Conservation (phyloP, 2,888 invertebrate species). For the Platycheirus rosarum region DNA sequence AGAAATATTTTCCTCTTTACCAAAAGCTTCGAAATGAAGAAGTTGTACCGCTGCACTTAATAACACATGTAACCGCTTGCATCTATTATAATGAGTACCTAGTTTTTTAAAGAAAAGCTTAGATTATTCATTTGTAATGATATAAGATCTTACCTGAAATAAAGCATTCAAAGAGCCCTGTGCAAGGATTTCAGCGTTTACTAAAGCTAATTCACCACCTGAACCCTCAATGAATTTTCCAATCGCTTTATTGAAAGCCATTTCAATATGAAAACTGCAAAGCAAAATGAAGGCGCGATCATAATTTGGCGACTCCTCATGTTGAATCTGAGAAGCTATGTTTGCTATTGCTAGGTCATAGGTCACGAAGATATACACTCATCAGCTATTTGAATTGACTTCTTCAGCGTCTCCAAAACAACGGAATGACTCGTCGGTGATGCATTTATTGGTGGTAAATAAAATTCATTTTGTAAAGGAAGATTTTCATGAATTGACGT, state of each 20-base stretch:
- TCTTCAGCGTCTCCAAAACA: slow-evolving; percentile 34
- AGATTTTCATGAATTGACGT: too few relatives aligned
- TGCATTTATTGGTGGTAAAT: too few relatives aligned
- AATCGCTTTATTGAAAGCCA: neutral
- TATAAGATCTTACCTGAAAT: neutral
- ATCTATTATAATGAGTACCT: slow-evolving; percentile 38
- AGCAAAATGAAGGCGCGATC: neutral
- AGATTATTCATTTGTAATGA: too few relatives aligned
- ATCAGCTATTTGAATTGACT: slow-evolving; percentile 16
- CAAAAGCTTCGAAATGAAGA: slow-evolving; percentile 25
- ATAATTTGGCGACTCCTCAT: slow-evolving; percentile 6
- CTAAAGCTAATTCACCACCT: neutral
- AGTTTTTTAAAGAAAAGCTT: too few relatives aligned
- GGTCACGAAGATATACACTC: slow-evolving; percentile 16
- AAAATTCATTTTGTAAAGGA: too few relatives aligned
- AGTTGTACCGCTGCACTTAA: slow-evolving; percentile 28
- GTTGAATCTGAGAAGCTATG: slow-evolving; percentile 28
- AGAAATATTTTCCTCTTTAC: neutral
- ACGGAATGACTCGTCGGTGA: slow-evolving; percentile 12
- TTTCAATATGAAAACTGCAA: neutral
- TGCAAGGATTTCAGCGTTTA: neutral
- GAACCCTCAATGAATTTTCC: slow-evolving; percentile 2
- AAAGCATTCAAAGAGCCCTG: neutral
- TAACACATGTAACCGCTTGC: slow-evolving; percentile 24
- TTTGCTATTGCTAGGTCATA: slow-evolving; percentile 30